Evolutionary conservation across 2,113 vertebrate genomes (phyloP).

Genomic region (Lepus europaeus): DNA sequence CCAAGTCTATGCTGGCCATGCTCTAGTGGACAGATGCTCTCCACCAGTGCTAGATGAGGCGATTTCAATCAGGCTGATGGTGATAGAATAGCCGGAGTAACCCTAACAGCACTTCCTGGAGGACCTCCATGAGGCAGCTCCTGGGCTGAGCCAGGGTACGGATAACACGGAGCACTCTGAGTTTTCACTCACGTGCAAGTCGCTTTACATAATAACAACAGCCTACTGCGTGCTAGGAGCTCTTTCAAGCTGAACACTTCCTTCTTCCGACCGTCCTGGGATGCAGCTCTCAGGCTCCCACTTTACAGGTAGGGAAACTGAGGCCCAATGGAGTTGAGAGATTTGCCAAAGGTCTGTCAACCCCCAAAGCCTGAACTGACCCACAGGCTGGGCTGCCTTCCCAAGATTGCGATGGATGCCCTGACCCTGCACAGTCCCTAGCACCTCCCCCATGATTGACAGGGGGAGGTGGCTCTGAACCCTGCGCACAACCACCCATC

Average conservation of each 20-base stretch:
- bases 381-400: background rate
- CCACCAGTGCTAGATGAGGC: background rate
- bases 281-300: background rate
- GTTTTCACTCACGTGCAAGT: background rate
- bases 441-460: too few relatives aligned
- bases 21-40: background rate
- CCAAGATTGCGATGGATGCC: background rate
- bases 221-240: background rate
- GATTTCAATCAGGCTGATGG: background rate
- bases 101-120: background rate
- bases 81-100: rapidly evolving
- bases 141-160: background rate
- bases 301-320: background rate
- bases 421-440: background rate
- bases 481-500: background rate
- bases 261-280: background rate
- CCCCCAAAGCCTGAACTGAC: background rate
- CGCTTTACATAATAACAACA: background rate
- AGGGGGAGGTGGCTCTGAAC: background rate
- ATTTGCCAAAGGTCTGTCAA: background rate
- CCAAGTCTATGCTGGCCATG: background rate
- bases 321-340: background rate
- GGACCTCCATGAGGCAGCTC: background rate
- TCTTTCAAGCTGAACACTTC: background rate
- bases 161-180: background rate